A percentile compares a stretch with the other conserved stretches of the same genome.
phyloP scores from a whole-genome alignment of 2,797 vertebrate species.

The Pseudochaenichthys georgianus region DNA sequence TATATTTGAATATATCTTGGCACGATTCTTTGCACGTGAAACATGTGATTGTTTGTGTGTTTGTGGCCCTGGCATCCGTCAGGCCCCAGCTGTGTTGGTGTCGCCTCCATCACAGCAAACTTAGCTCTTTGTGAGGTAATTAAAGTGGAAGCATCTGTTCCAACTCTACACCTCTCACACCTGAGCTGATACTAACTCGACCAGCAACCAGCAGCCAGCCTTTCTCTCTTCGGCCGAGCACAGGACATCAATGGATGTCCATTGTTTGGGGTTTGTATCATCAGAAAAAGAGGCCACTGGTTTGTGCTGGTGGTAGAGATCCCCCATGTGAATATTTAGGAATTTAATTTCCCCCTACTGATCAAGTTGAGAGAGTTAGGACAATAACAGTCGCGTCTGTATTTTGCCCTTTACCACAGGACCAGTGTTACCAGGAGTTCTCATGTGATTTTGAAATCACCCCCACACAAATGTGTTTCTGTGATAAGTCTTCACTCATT shows the following conservation, averaged over 20 bases:
- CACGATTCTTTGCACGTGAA: slow-evolving; percentile 8
- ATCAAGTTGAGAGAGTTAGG: neutral
- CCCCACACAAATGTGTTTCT: too few relatives aligned
- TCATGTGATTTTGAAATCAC: too few relatives aligned
- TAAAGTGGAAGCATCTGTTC: slow-evolving; percentile 78
- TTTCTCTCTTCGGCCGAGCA: neutral
- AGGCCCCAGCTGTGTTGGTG: slow-evolving; percentile 78
- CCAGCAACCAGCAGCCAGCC: slow-evolving; percentile 39
- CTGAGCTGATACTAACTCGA: slow-evolving; percentile 66
- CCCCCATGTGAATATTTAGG: neutral
- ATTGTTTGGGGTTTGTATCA: slow-evolving; percentile 7
- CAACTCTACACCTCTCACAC: slow-evolving; percentile 55
- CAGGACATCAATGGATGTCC: neutral
- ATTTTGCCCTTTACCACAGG: too few relatives aligned
- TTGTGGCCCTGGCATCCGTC: slow-evolving; percentile 53
- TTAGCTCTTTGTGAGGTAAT: slow-evolving; percentile 75
- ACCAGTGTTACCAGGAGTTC: too few relatives aligned
- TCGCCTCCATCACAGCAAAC: slow-evolving; percentile 73
- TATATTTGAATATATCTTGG: slow-evolving; percentile 74
- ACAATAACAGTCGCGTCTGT: neutral
- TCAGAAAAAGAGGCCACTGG: neutral
- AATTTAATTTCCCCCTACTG: neutral
- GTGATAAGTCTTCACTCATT: too few relatives aligned
- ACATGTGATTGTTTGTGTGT: slow-evolving; percentile 39
- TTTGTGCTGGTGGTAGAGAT: neutral